Evolutionary conservation across 2,113 vertebrate species (phyloP), one percentile per base, ranked within the genome.

Genomic region (Dipodomys stephensi): DNA sequence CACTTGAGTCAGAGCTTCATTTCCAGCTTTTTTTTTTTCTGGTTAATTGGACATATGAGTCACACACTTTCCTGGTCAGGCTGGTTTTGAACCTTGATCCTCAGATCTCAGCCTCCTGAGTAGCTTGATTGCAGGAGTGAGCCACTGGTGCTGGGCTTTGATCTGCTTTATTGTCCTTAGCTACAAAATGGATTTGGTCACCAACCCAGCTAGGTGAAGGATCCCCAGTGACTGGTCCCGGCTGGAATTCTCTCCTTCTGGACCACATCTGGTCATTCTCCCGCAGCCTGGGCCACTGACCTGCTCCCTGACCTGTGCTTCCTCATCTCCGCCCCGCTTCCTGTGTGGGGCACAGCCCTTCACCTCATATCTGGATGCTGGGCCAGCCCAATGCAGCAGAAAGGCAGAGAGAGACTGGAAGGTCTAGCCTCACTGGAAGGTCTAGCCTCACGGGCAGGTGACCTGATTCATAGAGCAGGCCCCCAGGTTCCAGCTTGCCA

Each of bases 321-420:
- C 4, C 13, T 25, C 39, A 30, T n/a, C 53, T 46, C 60, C 0
- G 2, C 4, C 12, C 79, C 19, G 32, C 49, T 11, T 0, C 1
- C 28, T 30, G 32, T 18, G 15, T 57, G 2, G 53, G 53, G 53
- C 12, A 1, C 8, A 49, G 49, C 53, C 53, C 53, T 57, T 57
- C 4, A 4, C 53, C 53, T 57, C 53, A 13, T 57, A 77, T 7
- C 27, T 27, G 35, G 30, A 44, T 67, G 15, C 15, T 57, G 53
- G 12, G 12, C 53, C 53, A 16, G 53, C 53, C 53, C 12, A 13
- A 19, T 13, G 49, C 60, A 4, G 62, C 76, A 60, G 68, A 49
- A 16, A 62, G 39, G 39, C 39, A 39, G 39, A 39, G 12, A 53
- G 49, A 53, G 12, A 53, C 12, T 1, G 49, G 12, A 53, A 13